phyloP scores from a whole-genome alignment of 2,888 invertebrate species.

The Diabrotica balteata region DNA sequence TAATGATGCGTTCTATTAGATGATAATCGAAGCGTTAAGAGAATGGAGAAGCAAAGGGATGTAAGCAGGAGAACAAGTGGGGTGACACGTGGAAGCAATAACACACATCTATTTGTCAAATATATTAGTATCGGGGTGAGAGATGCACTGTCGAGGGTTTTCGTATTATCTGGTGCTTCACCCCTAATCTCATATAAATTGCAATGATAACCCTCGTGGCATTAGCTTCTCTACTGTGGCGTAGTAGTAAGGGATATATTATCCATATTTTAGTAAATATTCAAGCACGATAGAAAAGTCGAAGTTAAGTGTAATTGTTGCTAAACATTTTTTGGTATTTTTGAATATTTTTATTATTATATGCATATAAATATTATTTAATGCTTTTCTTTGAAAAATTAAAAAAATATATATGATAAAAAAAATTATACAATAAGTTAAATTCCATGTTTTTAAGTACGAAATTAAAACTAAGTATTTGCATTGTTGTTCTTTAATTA shows the following conservation, averaged over 20 bases:
- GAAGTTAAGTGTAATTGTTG: neutral
- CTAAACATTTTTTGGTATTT: no score
- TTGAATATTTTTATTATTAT: no score
- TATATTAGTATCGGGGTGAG: slow-evolving; percentile 55
- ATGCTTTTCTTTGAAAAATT: no score
- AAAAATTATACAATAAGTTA: no score
- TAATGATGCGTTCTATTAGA: slow-evolving; percentile 40
- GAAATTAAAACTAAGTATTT: no score
- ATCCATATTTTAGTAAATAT: neutral
- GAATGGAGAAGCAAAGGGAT: neutral
- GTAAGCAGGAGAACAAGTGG: slow-evolving; percentile 21
- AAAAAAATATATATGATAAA: no score
- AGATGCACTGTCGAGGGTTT: slow-evolving; percentile 53
- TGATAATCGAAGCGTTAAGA: slow-evolving; percentile 34
- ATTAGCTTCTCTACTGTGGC: slow-evolving; percentile 25
- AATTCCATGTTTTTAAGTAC: no score
- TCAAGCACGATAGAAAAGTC: neutral
- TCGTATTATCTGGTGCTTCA: slow-evolving; percentile 56
- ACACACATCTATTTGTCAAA: slow-evolving; percentile 58
- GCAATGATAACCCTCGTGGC: slow-evolving; percentile 55
- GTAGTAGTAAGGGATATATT: neutral
- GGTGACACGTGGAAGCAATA: slow-evolving; percentile 49
- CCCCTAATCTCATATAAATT: slow-evolving; percentile 59
- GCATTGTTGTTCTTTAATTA: no score
- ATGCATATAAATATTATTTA: no score